Conservation (phyloP, 2,113 vertebrate species). For the Alces alces region DNA sequence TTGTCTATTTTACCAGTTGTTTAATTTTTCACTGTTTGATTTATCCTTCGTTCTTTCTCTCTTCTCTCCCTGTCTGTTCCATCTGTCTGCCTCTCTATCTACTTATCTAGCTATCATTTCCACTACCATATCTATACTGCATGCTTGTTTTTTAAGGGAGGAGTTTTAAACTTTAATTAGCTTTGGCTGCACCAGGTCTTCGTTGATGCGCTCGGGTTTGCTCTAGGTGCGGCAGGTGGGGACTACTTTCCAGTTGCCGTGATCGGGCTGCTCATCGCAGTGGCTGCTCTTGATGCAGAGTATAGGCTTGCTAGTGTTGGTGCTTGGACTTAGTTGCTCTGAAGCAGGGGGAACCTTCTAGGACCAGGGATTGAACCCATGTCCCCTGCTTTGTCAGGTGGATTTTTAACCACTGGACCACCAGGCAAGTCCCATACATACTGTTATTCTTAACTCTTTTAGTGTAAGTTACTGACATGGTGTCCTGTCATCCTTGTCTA, state of each 20-base stretch:
- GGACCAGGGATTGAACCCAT: background rate
- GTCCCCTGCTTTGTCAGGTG: background rate
- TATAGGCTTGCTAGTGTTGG: fast-evolving
- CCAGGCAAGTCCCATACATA: background rate
- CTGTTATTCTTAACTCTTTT: background rate
- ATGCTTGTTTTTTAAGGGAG: background rate
- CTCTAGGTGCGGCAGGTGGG: background rate
- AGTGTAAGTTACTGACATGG: background rate
- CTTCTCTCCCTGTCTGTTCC: background rate
- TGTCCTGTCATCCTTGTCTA: background rate
- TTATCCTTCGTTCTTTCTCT: background rate
- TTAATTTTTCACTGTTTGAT: background rate
- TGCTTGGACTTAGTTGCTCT: background rate
- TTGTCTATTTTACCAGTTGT: background rate
- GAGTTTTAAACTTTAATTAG: background rate
- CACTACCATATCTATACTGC: background rate
- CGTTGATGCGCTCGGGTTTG: fast-evolving
- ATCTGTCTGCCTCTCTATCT: background rate
- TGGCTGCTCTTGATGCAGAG: background rate
- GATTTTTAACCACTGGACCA: background rate
- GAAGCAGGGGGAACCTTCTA: background rate
- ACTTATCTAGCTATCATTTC: background rate
- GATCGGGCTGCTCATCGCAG: fast-evolving
- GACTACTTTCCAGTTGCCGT: background rate
- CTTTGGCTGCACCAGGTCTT: background rate